phyloP scores from a whole-genome alignment of 2,797 vertebrate species.

The Arctocebus calabarensis region DNA sequence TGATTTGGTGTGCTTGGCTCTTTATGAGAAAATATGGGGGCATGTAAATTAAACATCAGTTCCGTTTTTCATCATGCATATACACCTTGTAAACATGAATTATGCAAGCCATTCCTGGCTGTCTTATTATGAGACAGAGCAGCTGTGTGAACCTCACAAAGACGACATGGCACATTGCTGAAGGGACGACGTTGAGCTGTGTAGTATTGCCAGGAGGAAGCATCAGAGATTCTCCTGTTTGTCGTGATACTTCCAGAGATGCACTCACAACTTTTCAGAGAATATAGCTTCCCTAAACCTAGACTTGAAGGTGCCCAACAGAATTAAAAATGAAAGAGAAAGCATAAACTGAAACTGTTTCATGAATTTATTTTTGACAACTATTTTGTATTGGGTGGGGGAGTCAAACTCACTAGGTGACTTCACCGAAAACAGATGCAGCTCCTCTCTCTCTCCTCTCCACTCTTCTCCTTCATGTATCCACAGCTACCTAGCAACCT shows the following conservation, averaged over 20 bases:
- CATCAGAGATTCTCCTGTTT: rapidly evolving
- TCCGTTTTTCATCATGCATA: conserved; percentile 85
- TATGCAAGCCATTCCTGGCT: conserved; percentile 87
- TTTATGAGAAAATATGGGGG: conserved; percentile 63
- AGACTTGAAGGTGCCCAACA: neutral
- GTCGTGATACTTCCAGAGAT: rapidly evolving
- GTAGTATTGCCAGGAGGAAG: neutral
- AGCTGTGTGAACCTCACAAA: conserved; percentile 72
- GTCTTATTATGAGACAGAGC: conserved; percentile 77
- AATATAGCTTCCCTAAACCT: neutral
- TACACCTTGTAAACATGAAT: conserved; percentile 90
- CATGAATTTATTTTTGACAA: conserved; percentile 19
- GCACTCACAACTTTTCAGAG: neutral
- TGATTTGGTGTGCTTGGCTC: conserved; percentile 46
- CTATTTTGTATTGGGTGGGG: neutral
- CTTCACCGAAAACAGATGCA: neutral
- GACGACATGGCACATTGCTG: conserved; percentile 8
- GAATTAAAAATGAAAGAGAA: conserved; percentile 37
- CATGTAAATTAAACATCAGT: conserved; percentile 85
- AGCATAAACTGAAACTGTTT: neutral
- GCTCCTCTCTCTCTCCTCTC: neutral
- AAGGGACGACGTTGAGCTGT: neutral
- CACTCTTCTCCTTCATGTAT: neutral
- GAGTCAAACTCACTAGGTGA: neutral
- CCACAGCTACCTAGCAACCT: neutral